Evolutionary conservation across 1,140 invertebrate species (phyloP).

Genomic region (Diploscapter pachys): DNA sequence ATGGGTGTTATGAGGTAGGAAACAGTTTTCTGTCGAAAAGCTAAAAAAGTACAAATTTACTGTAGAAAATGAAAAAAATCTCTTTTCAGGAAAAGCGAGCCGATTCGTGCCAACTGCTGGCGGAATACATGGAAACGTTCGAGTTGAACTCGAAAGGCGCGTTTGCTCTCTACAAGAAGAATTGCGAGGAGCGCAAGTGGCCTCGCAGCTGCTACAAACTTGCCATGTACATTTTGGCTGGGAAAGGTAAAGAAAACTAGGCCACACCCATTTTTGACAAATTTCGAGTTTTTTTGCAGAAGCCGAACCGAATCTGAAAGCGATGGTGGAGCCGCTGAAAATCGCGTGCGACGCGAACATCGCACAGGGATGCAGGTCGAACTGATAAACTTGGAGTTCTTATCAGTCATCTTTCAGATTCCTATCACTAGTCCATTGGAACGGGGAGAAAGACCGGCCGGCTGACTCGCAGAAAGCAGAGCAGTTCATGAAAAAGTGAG

Average conservation of each 20-base stretch:
- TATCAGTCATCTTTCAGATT: constrained; percentile 6
- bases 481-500: constrained; percentile 47
- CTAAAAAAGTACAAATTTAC: too few relatives aligned
- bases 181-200: constrained; percentile 48
- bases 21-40: background rate
- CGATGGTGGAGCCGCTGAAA: constrained; percentile 47
- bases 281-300: constrained; percentile 33
- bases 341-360: constrained; percentile 51
- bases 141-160: constrained; percentile 45
- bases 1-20: constrained; percentile 53
- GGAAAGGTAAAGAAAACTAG: constrained; percentile 30
- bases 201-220: constrained; percentile 54
- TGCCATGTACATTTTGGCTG: constrained; percentile 47
- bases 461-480: constrained; percentile 46
- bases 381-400: background rate
- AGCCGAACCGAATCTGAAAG: constrained; percentile 36
- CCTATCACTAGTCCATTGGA: constrained; percentile 50
- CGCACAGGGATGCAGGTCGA: constrained; percentile 43
- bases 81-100: constrained; percentile 43
- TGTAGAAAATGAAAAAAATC: too few relatives aligned
- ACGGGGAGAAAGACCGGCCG: constrained; percentile 43
- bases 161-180: constrained; percentile 43
- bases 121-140: constrained; percentile 52
- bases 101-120: constrained; percentile 56
- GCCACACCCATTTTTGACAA: too few relatives aligned